Conservation (phyloP, 1,140 invertebrate species). For the Centruroides vittatus region DNA sequence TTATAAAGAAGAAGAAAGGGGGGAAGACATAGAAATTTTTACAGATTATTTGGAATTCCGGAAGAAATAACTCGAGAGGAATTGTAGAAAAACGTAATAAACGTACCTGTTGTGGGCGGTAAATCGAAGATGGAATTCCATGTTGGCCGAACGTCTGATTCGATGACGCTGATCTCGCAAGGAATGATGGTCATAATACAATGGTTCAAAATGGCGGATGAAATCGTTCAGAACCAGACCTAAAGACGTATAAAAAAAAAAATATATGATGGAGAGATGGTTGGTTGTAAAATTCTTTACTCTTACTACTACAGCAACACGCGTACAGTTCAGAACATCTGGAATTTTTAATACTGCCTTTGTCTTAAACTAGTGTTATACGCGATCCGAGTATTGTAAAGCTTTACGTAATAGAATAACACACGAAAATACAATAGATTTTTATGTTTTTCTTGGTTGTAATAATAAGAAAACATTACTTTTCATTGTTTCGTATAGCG, state of each 20-base stretch:
- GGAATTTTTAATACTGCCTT: no score
- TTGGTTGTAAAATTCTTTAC: no score
- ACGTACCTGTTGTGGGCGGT: conserved; percentile 34
- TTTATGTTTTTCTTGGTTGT: no score
- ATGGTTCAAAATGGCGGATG: conserved; percentile 38
- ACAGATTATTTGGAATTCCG: not conserved
- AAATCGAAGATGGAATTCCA: conserved; percentile 18
- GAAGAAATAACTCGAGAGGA: not conserved
- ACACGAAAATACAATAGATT: no score
- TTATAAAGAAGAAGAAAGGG: not conserved
- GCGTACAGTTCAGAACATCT: no score
- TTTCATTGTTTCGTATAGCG: no score
- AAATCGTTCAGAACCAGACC: conserved; percentile 35
- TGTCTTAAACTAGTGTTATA: no score
- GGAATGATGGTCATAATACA: conserved; percentile 35
- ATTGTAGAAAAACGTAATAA: not conserved
- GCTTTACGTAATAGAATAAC: no score
- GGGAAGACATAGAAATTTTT: not conserved
- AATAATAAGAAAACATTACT: no score
- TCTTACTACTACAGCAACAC: no score
- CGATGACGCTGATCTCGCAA: conserved; percentile 31
- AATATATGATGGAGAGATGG: no score
- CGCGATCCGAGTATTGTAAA: no score
- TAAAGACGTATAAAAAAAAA: conserved; percentile 15
- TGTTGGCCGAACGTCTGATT: conserved; percentile 20